Conservation (phyloP, 2,888 invertebrate species). For the Oscheius sp. region DNA sequence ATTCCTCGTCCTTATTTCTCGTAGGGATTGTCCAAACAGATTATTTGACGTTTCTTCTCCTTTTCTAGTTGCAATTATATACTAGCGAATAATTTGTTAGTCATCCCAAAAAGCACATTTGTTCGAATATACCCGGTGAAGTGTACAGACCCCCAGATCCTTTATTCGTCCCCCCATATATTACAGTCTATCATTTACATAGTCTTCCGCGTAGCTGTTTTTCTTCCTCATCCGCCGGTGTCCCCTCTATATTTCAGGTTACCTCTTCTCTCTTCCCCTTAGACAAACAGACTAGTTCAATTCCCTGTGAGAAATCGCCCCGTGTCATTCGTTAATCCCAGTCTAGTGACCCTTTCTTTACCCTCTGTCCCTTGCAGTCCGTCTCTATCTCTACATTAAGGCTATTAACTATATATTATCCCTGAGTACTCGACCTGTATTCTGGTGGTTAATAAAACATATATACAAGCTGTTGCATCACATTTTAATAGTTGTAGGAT, state of each 20-base stretch:
- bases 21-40: slow-evolving; percentile 16
- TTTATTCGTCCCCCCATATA: background rate
- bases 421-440: slow-evolving; percentile 22
- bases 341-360: slow-evolving; percentile 19
- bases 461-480: slow-evolving; percentile 1
- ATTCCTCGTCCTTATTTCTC: background rate
- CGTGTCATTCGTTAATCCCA: slow-evolving; percentile 35
- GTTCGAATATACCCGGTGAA: slow-evolving; percentile 38
- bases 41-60: slow-evolving; percentile 13
- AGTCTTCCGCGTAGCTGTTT: slow-evolving; percentile 32
- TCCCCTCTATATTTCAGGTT: slow-evolving; percentile 30
- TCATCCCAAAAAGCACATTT: slow-evolving; percentile 7
- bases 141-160: slow-evolving; percentile 36
- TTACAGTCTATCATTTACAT: background rate
- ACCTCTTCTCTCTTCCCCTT: slow-evolving; percentile 13
- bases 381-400: slow-evolving; percentile 37
- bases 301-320: slow-evolving; percentile 33
- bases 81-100: slow-evolving; percentile 4
- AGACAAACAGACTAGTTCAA: slow-evolving; percentile 25
- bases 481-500: background rate
- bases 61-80: background rate
- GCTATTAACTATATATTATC: slow-evolving; percentile 31
- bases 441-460: slow-evolving; percentile 33
- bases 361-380: slow-evolving; percentile 25
- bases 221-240: slow-evolving; percentile 23